Evolutionary conservation across 2,797 vertebrate species (phyloP).

Genomic region (Otolemur crassicaudatus): DNA sequence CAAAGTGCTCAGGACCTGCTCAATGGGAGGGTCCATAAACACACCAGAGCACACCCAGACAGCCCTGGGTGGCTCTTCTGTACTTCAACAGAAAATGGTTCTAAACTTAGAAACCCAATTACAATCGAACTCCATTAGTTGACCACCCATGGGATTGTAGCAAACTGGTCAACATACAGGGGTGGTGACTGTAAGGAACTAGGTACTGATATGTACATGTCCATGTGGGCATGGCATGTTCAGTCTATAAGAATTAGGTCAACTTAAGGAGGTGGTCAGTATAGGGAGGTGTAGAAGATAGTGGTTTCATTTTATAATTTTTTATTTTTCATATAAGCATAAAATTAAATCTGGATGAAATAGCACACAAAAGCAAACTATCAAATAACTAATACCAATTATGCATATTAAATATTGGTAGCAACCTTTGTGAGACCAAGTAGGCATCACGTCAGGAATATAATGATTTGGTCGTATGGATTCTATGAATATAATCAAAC

Average conservation of each 20-base stretch:
- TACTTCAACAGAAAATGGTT: not conserved
- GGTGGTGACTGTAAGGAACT: too few relatives aligned
- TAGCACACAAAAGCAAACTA: not conserved
- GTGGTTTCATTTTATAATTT: not conserved
- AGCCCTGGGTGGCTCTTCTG: not conserved
- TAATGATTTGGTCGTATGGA: not conserved
- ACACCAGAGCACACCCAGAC: not conserved
- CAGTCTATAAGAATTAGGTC: too few relatives aligned
- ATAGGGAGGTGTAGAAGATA: not conserved
- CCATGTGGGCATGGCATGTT: too few relatives aligned
- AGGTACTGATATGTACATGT: too few relatives aligned
- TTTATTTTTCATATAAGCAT: not conserved
- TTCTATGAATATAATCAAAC: not conserved
- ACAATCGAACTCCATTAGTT: too few relatives aligned
- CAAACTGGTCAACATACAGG: too few relatives aligned
- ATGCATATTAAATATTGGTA: not conserved
- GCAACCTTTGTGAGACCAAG: not conserved
- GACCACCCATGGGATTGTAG: too few relatives aligned
- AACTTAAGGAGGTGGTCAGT: too few relatives aligned
- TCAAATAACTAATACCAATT: conserved; percentile 21
- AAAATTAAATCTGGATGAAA: not conserved
- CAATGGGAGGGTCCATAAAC: not conserved
- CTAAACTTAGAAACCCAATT: conserved; percentile 23
- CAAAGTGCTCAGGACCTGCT: not conserved
- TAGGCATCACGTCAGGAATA: not conserved